Percentiles rank a stretch among this genome's conserved stretches.
Conservation (phyloP, 1,140 invertebrate species). For the Bilobella aurantiaca region DNA sequence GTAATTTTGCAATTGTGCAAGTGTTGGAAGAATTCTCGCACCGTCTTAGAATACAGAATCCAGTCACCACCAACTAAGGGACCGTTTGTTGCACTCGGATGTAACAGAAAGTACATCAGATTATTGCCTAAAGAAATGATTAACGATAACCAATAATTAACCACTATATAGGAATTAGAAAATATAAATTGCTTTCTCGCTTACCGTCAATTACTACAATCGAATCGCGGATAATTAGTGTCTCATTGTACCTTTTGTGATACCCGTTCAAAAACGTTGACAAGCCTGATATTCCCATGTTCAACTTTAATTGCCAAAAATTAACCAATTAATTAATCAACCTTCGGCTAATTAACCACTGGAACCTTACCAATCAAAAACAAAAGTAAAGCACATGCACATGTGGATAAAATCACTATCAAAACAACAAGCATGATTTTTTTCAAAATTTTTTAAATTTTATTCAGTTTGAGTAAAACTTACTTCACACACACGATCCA, state of each 20-base stretch:
- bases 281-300: background rate
- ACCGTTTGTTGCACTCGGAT: conserved; percentile 11
- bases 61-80: conserved; percentile 45
- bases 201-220: background rate
- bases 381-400: too few species aligned
- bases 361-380: too few species aligned
- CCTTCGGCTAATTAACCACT: too few species aligned
- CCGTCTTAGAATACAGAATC: conserved; percentile 38
- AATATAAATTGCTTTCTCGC: background rate
- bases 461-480: too few species aligned
- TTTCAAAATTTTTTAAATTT: too few species aligned
- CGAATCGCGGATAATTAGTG: background rate
- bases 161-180: background rate
- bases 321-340: too few species aligned
- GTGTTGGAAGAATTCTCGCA: conserved; percentile 40
- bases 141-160: too few species aligned
- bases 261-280: background rate
- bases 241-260: background rate
- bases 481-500: too few species aligned
- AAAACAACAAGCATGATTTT: too few species aligned
- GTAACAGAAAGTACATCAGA: background rate
- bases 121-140: background rate
- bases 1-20: conserved; percentile 41
- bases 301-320: too few species aligned
- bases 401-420: too few species aligned